Base-by-base conservation (phyloP, 1,140 invertebrate genomes). In the Drosophila nebulosa region DNA sequence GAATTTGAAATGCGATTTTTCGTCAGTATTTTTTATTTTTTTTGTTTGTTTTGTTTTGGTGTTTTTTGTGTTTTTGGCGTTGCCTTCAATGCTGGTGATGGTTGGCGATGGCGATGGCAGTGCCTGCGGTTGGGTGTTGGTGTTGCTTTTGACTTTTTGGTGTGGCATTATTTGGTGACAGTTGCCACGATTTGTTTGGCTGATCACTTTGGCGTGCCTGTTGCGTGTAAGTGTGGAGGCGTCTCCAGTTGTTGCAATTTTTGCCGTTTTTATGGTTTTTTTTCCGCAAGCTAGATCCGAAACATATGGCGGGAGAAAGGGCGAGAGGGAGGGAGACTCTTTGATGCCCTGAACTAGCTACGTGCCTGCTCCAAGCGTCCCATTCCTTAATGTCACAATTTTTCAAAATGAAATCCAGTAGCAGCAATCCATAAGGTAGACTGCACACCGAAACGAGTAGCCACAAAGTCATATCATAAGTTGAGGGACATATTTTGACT, bases 401-500 rank as follows among this genome's bases (percentile, higher is more conserved):
- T 16, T 42, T 42, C 14, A 16, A 42, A 42, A 66, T 63, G 30
- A 88, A 78, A 64, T 81, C 74, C 83, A 86, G 83, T 86, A 86
- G 83, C 83, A 18, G 27, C 27, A 46, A 32, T 26, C 27, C 12
- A 30, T 52, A 27, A 27, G 21, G 64, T 12, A 53, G 24, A n/a
- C 51, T 46, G 21, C 62, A 22, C 4, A 53, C 52, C 46, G 57
- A 26, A 58, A 59, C 24, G 30, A 59, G 57, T 42, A 39, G 55
- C 76, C 63, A 73, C 69, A 77, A 81, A 79, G 67, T 74, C 77
- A 71, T 39, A 85, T 85, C 80, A 85, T 84, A 76, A 78, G 74
- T 64, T 81, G 81, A 60, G 51, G 58, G 78, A 89, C 85, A 81
- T 89, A 89, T 90, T 90, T 89, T 89, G 86, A 90, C 86, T 90